These are phyloP conservation scores for Augiades crinisus DNA, from an alignment of 2,888 invertebrate species.

Conservation along the genomic window DNA sequence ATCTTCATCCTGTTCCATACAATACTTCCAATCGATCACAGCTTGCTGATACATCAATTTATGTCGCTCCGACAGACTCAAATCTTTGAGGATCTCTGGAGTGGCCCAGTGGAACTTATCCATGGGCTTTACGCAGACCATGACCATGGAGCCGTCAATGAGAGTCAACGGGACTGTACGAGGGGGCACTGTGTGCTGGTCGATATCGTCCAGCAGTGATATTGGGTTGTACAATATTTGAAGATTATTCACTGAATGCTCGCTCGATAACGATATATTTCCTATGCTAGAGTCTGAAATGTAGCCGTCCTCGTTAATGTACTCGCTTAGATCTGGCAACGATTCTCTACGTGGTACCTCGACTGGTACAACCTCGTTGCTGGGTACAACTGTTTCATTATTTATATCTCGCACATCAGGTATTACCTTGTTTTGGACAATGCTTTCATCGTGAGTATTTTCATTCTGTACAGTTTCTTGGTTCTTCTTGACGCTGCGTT, in stretches of 20 bases:
- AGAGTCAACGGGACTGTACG: conserved; percentile 34
- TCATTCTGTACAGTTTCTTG: background rate
- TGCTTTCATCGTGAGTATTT: too few species aligned
- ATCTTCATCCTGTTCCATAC: conserved; percentile 49
- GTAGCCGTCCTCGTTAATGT: conserved; percentile 44
- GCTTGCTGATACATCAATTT: conserved; percentile 53
- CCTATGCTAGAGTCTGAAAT: conserved; percentile 47
- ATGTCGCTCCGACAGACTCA: conserved; percentile 33
- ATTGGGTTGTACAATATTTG: conserved; percentile 36
- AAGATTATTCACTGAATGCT: conserved; percentile 28
- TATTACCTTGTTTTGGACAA: too few species aligned
- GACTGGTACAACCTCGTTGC: too few species aligned
- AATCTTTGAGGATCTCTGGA: conserved; percentile 39
- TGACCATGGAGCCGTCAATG: conserved; percentile 37
- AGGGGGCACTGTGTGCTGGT: conserved; percentile 32
- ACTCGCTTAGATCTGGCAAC: conserved; percentile 34
- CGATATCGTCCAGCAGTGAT: conserved; percentile 33
- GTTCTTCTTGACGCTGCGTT: background rate
- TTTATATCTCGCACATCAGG: too few species aligned
- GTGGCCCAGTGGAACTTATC: conserved; percentile 51
- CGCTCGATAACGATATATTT: conserved; percentile 42
- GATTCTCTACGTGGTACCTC: background rate
- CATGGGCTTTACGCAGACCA: conserved; percentile 42
- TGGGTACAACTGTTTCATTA: too few species aligned
- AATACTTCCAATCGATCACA: conserved; percentile 50